Evolutionary conservation across 2,113 vertebrate species (phyloP).

Genomic region (Prionailurus bengalensis): DNA sequence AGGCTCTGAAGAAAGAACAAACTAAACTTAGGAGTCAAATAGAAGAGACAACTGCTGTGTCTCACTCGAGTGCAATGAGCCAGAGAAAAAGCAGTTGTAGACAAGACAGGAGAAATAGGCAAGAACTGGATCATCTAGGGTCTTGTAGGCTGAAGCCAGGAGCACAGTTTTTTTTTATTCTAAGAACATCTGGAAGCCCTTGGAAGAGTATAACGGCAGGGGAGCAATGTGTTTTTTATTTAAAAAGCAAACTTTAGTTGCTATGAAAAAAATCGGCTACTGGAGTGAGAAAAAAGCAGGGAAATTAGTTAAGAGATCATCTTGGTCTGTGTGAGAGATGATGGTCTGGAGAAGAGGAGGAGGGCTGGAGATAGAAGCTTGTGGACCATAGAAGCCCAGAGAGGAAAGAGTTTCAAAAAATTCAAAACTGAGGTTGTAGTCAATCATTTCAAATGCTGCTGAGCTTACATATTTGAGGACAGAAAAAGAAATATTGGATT

Average conservation of each 20-base stretch:
- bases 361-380: background rate
- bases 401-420: background rate
- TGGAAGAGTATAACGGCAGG: background rate
- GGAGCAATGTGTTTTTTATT: background rate
- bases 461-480: background rate
- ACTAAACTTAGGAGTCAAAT: background rate
- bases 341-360: background rate
- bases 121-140: rapidly evolving
- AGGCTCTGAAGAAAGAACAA: background rate
- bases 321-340: background rate
- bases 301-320: background rate
- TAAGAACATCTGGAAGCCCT: background rate
- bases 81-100: background rate
- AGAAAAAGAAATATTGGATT: background rate
- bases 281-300: background rate
- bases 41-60: background rate
- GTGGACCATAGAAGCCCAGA: background rate
- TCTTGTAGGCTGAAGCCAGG: background rate
- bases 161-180: background rate
- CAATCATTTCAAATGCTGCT: background rate
- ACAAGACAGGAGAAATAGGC: background rate
- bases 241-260: background rate
- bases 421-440: background rate
- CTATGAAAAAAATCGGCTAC: background rate
- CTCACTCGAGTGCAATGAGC: background rate